Evolutionary conservation across 2,113 vertebrate species (phyloP).

Genomic region (Regulus satrapa): DNA sequence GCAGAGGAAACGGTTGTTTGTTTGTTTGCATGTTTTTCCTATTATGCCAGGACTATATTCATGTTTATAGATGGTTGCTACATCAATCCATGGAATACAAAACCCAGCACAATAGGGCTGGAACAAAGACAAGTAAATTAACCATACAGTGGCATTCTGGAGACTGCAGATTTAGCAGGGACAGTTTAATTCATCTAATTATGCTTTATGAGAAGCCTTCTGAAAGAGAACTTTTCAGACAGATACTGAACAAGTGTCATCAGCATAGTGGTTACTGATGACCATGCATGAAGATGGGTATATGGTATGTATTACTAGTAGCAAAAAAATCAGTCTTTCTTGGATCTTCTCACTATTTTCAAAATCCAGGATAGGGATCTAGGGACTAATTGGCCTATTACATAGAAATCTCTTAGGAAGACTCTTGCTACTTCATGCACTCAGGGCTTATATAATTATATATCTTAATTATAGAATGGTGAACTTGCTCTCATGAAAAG

Average conservation of each 20-base stretch:
- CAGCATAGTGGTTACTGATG: constrained; percentile 2
- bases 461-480: not conserved
- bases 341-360: constrained; percentile 6
- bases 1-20: not conserved
- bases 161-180: not conserved
- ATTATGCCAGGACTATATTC: not conserved
- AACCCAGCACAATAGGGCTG: not conserved
- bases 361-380: not conserved
- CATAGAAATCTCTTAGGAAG: constrained; percentile 12
- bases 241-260: not conserved
- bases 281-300: not conserved
- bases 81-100: not conserved
- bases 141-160: not conserved
- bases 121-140: not conserved
- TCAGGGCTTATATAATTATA: not conserved
- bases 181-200: not conserved
- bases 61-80: not conserved
- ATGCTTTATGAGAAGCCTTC: not conserved
- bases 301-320: constrained; percentile 19
- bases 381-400: constrained; percentile 17
- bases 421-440: not conserved
- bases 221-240: not conserved
- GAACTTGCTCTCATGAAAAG: not conserved
- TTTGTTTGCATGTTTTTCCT: not conserved
- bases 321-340: constrained; percentile 19